A percentile compares a stretch with the other conserved stretches of the same genome.
Evolutionary conservation across 1,140 invertebrate genomes (phyloP).

Genomic region (Bombus huntii): DNA sequence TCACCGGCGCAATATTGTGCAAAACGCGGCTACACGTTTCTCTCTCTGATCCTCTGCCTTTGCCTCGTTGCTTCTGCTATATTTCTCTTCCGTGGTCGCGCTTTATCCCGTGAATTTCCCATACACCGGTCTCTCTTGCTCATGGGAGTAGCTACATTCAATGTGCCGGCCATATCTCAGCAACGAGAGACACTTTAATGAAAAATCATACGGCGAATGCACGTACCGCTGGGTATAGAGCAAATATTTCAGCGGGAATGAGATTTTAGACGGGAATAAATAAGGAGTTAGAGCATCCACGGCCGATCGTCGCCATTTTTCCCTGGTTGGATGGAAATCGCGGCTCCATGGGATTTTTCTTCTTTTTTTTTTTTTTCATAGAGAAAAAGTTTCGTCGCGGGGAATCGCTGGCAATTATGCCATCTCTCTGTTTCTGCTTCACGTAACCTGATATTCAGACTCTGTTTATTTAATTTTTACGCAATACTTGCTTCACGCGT

Average conservation of each 20-base stretch:
- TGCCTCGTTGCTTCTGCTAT: constrained; percentile 26
- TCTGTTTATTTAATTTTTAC: background rate
- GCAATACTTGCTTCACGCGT: too few species aligned
- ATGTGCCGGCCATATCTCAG: constrained; percentile 81
- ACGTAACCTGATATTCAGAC: background rate
- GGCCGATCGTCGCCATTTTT: constrained; percentile 27
- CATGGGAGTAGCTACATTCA: constrained; percentile 79
- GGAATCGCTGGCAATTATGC: background rate
- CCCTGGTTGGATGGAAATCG: constrained; percentile 20
- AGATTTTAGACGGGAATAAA: constrained; percentile 82
- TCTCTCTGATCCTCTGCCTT: constrained; percentile 3
- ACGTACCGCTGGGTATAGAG: constrained; percentile 75
- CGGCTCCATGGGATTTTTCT: background rate
- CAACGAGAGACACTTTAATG: constrained; percentile 80
- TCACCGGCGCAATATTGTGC: constrained; percentile 77
- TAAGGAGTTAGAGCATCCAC: constrained; percentile 69
- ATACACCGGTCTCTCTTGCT: constrained; percentile 67
- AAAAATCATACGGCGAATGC: constrained; percentile 82
- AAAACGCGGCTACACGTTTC: constrained; percentile 69
- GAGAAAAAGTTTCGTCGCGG: background rate
- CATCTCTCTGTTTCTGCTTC: background rate
- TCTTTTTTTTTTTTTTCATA: background rate
- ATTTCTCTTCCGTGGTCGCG: constrained; percentile 51
- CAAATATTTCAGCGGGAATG: constrained; percentile 80
- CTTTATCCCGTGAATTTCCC: constrained; percentile 30